Percentiles rank a stretch among this genome's conserved stretches.
Conservation (phyloP, 2,113 vertebrate species). For the Neodontobutis hainanensis region DNA sequence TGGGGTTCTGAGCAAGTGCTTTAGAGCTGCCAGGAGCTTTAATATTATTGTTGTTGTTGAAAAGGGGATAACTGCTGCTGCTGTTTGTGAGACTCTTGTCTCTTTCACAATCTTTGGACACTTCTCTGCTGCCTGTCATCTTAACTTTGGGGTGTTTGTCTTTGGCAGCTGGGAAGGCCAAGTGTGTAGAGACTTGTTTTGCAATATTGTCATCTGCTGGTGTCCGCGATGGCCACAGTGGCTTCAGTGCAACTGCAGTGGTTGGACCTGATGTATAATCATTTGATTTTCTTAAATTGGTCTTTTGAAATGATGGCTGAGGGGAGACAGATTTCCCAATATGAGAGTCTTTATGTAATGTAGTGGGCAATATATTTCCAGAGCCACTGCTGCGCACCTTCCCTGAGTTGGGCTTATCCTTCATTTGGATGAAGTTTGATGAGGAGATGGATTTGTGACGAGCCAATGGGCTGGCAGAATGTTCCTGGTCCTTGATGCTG, state of each 20-base stretch:
- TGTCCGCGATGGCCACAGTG: slow-evolving; percentile 67
- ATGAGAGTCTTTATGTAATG: slow-evolving; percentile 78
- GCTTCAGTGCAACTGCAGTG: slow-evolving; percentile 65
- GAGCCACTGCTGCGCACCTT: slow-evolving; percentile 76
- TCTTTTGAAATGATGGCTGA: slow-evolving; percentile 68
- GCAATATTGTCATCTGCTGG: slow-evolving; percentile 67
- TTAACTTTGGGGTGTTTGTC: slow-evolving; percentile 79
- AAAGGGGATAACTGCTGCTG: slow-evolving; percentile 53
- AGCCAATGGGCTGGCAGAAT: slow-evolving; percentile 67
- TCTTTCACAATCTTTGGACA: slow-evolving; percentile 72
- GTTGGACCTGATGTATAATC: slow-evolving; percentile 65
- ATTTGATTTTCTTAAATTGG: slow-evolving; percentile 69
- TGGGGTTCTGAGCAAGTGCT: slow-evolving; percentile 44
- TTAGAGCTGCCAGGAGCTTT: slow-evolving; percentile 62
- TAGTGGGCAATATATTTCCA: slow-evolving; percentile 67
- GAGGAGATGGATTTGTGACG: slow-evolving; percentile 53
- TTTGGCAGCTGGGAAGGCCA: slow-evolving; percentile 73
- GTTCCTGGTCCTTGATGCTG: slow-evolving; percentile 78
- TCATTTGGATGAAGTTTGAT: slow-evolving; percentile 59
- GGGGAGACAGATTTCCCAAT: slow-evolving; percentile 67
- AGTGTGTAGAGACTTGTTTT: slow-evolving; percentile 66
- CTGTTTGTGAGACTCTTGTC: slow-evolving; percentile 71
- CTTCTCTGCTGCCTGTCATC: slow-evolving; percentile 68
- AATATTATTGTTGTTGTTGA: slow-evolving; percentile 64
- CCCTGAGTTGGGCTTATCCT: slow-evolving; percentile 71